Percentiles rank a stretch among this genome's conserved stretches.
These are phyloP conservation scores for Barnardius zonarius DNA, from an alignment of 2,113 vertebrate species.

Conservation along the genomic window DNA sequence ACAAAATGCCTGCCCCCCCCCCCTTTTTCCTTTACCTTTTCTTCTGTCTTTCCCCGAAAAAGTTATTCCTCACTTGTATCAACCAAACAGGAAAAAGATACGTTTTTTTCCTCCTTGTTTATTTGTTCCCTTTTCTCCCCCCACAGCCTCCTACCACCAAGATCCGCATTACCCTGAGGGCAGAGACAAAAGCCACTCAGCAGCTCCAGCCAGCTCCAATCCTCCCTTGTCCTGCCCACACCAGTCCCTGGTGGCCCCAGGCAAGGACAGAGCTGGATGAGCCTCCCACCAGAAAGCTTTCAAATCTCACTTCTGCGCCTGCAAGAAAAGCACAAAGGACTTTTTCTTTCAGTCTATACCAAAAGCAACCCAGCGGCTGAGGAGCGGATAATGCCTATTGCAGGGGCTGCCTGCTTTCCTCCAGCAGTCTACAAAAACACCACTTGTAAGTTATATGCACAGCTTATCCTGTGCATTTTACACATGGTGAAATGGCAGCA, in stretches of 20 bases:
- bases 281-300: background rate
- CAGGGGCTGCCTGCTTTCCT: background rate
- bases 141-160: too few species aligned
- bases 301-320: background rate
- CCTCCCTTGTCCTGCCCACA: rapidly evolving
- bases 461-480: background rate
- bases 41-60: background rate
- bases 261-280: background rate
- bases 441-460: background rate
- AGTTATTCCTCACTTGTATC: background rate
- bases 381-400: background rate
- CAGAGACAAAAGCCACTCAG: background rate
- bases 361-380: background rate
- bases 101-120: too few species aligned
- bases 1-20: background rate
- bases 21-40: background rate
- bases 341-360: background rate
- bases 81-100: background rate
- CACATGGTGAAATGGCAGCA: background rate
- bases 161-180: rapidly evolving
- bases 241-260: rapidly evolving
- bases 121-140: background rate
- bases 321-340: background rate
- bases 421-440: background rate
- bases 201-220: rapidly evolving